A percentile compares a stretch with the other conserved stretches of the same genome.
Conservation (phyloP, 2,888 invertebrate genomes). For the Lypha dubia region DNA sequence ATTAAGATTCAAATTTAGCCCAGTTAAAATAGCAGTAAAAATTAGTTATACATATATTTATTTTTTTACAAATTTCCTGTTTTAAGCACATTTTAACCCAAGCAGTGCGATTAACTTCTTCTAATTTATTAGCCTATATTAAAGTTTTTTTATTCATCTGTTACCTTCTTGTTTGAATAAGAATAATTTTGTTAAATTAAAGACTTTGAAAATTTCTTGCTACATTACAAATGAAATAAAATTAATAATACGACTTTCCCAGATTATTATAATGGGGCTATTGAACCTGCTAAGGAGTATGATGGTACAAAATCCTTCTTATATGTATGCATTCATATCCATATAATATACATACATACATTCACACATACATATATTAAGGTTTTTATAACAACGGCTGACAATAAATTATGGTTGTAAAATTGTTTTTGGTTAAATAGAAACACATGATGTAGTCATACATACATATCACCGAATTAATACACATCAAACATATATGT, state of each 20-base stretch:
- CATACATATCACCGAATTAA: conserved; percentile 15
- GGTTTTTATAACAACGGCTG: conserved; percentile 15
- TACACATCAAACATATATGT: not conserved
- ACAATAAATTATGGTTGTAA: conserved; percentile 49
- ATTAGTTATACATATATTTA: no score
- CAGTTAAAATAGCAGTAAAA: no score
- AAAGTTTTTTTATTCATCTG: not conserved
- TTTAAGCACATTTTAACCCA: no score
- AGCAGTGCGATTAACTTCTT: no score
- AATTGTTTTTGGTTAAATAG: conserved; percentile 40
- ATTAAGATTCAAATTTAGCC: no score
- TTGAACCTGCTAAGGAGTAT: not conserved
- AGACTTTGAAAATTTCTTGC: not conserved
- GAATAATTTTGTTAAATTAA: not conserved
- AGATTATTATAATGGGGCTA: not conserved
- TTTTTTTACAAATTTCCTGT: no score
- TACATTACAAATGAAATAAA: not conserved
- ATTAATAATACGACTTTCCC: not conserved
- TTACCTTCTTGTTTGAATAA: not conserved
- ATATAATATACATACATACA: no score
- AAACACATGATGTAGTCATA: conserved; percentile 43
- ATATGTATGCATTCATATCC: no score
- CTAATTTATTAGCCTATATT: no score
- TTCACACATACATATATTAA: no score
- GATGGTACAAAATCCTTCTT: not conserved